Conservation (phyloP, 2,113 vertebrate genomes). For the Hoplias malabaricus region DNA sequence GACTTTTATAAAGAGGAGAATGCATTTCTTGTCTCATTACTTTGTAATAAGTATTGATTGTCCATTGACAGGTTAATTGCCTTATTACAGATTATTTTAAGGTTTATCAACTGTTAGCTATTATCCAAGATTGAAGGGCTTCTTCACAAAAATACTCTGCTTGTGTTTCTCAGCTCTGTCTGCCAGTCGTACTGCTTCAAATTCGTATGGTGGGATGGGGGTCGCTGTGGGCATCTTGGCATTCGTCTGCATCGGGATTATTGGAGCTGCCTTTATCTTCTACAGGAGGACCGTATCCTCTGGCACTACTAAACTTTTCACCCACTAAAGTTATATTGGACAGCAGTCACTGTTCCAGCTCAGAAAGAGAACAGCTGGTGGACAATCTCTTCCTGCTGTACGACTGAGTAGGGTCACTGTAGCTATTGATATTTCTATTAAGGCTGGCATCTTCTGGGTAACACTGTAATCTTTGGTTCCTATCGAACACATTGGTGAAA, state of each 20-base stretch:
- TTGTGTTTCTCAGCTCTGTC: not conserved
- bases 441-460: not conserved
- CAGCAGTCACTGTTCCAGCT: not conserved
- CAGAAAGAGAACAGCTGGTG: not conserved
- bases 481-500: not conserved
- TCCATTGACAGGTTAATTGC: not conserved
- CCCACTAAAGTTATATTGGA: not conserved
- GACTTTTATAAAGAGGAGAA: too few species aligned
- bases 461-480: not conserved
- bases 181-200: not conserved
- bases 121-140: too few species aligned
- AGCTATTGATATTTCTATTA: slow-evolving; percentile 4
- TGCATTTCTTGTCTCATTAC: not conserved
- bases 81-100: not conserved
- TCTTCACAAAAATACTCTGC: too few species aligned
- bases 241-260: slow-evolving; percentile 55
- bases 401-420: not conserved
- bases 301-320: not conserved
- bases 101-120: too few species aligned
- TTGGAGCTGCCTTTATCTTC: slow-evolving; percentile 60
- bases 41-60: not conserved
- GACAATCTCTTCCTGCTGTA: not conserved
- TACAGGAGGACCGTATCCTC: slow-evolving; percentile 58
- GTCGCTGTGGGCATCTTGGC: slow-evolving; percentile 69
- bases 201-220: slow-evolving; percentile 56